Conservation (phyloP, 2,113 vertebrate species). For the Tenrec ecaudatus region DNA sequence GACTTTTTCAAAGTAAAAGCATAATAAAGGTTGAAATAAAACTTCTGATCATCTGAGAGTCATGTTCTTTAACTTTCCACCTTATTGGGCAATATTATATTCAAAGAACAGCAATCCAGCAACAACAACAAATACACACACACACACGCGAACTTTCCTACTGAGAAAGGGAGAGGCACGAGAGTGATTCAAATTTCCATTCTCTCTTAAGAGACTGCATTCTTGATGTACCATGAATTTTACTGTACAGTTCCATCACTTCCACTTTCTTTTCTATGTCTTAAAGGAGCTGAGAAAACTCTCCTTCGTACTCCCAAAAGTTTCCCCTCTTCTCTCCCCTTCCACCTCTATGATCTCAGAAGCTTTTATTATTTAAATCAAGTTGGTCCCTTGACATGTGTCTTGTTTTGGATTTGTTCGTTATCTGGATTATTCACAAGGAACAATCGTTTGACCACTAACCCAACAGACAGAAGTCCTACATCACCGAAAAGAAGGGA, state of each 20-base stretch:
- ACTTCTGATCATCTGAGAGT: background rate
- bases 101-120: background rate
- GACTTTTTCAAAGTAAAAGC: background rate
- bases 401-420: background rate
- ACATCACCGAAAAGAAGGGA: background rate
- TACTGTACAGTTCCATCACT: background rate
- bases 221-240: background rate
- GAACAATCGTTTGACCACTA: background rate
- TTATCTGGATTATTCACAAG: background rate
- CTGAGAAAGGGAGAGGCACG: background rate
- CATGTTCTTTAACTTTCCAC: background rate
- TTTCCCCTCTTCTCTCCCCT: background rate
- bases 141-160: background rate
- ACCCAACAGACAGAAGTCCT: background rate
- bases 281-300: background rate
- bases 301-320: background rate
- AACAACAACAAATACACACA: background rate
- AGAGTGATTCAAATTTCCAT: background rate
- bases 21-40: conserved; percentile 11
- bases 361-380: background rate
- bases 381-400: background rate
- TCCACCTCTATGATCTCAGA: background rate
- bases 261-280: background rate
- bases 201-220: background rate
- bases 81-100: background rate